These are phyloP conservation scores for Zaprionus tsacasi DNA, from an alignment of 1,140 invertebrate genomes.

Conservation along the genomic window DNA sequence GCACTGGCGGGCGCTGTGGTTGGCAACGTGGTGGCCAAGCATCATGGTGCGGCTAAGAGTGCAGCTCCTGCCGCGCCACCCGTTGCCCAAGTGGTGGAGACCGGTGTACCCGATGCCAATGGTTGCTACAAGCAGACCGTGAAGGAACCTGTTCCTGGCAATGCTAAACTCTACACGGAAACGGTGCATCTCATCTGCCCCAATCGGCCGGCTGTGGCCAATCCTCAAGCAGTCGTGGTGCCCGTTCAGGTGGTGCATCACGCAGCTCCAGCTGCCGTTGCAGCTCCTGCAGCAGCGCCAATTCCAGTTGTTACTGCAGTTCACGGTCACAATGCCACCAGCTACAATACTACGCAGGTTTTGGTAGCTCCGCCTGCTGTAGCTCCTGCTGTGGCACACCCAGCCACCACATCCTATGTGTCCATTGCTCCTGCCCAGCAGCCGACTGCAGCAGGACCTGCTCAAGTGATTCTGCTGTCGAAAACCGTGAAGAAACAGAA, in stretches of 20 bases:
- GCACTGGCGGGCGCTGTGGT: conserved; percentile 51
- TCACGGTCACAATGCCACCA: neutral
- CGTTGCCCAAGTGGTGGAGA: conserved; percentile 56
- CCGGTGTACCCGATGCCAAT: conserved; percentile 43
- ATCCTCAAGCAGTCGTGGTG: neutral
- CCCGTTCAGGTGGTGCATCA: neutral
- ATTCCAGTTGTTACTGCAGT: neutral
- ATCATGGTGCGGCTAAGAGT: conserved; percentile 20
- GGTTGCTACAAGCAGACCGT: conserved; percentile 66
- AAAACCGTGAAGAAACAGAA: conserved; percentile 44
- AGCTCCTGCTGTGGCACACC: neutral
- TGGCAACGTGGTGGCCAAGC: conserved; percentile 39
- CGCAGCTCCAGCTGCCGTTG: too few relatives aligned
- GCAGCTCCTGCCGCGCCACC: conserved; percentile 30
- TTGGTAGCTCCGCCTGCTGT: neutral
- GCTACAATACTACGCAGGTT: neutral
- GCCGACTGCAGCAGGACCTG: neutral
- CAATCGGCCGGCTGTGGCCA: conserved; percentile 15
- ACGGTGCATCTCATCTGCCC: conserved; percentile 63
- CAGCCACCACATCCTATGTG: neutral
- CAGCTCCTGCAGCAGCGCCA: neutral
- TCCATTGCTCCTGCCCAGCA: neutral
- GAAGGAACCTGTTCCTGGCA: conserved; percentile 47
- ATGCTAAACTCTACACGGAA: conserved; percentile 55
- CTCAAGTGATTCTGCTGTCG: conserved; percentile 27